Conservation (phyloP, 2,797 vertebrate genomes). For the Allobates femoralis region DNA sequence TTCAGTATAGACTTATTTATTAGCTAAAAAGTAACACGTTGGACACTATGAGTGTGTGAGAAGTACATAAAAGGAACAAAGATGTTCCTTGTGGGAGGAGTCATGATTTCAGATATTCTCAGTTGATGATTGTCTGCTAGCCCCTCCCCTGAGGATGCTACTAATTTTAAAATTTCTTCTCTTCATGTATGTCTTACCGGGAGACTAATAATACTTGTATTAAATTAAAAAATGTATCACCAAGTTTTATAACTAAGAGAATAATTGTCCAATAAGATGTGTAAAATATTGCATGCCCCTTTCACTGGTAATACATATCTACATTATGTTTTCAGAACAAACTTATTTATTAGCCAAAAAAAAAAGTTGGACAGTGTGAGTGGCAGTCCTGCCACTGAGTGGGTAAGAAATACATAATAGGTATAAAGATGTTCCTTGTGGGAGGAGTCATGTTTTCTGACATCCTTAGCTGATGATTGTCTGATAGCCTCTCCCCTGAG, state of each 20-base stretch:
- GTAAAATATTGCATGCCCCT: neutral
- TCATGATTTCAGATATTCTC: no score
- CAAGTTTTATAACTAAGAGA: no score
- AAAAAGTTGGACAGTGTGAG: no score
- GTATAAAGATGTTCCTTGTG: neutral
- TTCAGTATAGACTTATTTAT: neutral
- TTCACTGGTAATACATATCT: neutral
- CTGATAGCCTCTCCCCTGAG: neutral
- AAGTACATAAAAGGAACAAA: neutral
- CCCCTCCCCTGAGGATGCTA: neutral
- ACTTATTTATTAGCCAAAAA: neutral
- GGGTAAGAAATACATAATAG: neutral
- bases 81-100: neutral
- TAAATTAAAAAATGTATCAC: no score
- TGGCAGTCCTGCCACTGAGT: no score
- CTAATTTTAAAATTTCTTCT: neutral
- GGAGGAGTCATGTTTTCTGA: neutral
- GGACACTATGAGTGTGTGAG: no score
- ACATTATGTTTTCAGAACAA: neutral
- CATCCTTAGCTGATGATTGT: no score
- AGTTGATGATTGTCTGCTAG: neutral
- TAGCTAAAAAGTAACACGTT: no score
- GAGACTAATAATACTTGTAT: neutral
- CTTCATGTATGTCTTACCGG: neutral
- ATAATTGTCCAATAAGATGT: neutral